These are phyloP conservation scores for Allophyes oxyacanthae DNA, from an alignment of 2,888 invertebrate genomes.

Conservation along the genomic window DNA sequence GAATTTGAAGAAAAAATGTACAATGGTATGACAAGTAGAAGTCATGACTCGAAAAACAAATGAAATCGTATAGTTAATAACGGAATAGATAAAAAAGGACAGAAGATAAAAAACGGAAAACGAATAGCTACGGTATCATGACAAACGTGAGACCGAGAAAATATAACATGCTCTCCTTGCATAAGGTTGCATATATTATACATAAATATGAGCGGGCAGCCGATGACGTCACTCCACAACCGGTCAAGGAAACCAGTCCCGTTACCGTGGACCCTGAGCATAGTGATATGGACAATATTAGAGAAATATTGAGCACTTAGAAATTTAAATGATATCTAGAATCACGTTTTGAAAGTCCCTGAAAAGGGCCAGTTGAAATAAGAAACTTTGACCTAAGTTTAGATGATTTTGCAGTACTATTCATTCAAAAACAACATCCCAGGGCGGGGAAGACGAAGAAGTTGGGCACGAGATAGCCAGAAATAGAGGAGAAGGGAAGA, in stretches of 20 bases:
- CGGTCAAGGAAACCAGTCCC: constrained; percentile 54
- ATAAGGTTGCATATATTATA: constrained; percentile 33
- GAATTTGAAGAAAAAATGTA: too few relatives aligned
- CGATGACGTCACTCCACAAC: constrained; percentile 50
- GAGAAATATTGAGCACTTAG: constrained; percentile 16
- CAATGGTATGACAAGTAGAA: too few relatives aligned
- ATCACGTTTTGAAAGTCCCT: too few relatives aligned
- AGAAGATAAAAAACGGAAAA: background rate
- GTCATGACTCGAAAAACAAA: too few relatives aligned
- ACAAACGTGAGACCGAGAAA: constrained; percentile 14
- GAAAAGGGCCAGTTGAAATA: too few relatives aligned
- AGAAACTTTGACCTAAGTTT: too few relatives aligned
- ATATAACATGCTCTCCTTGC: constrained; percentile 48
- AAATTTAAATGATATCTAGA: background rate
- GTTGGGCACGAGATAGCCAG: too few relatives aligned
- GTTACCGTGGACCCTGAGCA: constrained; percentile 41
- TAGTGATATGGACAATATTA: constrained; percentile 22
- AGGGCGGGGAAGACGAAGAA: too few relatives aligned
- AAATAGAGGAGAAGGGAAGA: too few relatives aligned
- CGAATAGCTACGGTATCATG: background rate
- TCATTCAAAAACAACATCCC: too few relatives aligned
- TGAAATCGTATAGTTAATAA: background rate
- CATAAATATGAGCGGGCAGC: constrained; percentile 11
- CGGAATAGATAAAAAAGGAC: background rate
- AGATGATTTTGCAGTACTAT: too few relatives aligned